Conservation (phyloP, 2,888 invertebrate species). For the Omphaloscelis lunosa region DNA sequence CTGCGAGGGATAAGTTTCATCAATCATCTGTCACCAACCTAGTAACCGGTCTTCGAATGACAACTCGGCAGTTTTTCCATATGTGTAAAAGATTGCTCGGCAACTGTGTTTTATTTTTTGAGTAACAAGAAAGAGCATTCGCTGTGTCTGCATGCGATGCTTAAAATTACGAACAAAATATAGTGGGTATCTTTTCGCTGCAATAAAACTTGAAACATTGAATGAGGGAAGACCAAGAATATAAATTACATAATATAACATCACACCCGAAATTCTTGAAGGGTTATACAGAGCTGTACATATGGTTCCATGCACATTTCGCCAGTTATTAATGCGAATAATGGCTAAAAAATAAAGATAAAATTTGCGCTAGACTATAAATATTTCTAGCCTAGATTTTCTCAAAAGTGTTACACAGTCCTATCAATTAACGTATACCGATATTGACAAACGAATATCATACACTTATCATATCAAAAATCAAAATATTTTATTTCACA, state of each 20-base stretch:
- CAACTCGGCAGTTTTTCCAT: constrained; percentile 71
- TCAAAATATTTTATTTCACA: too few relatives aligned
- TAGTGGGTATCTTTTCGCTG: too few relatives aligned
- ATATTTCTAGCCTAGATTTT: neutral
- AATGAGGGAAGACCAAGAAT: too few relatives aligned
- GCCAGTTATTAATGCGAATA: too few relatives aligned
- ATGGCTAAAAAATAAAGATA: neutral
- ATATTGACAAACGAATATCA: neutral
- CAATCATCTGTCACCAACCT: constrained; percentile 76
- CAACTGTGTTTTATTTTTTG: constrained; percentile 18
- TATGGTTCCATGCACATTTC: too few relatives aligned
- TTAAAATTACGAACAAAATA: neutral
- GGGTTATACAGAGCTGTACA: neutral
- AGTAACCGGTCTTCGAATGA: constrained; percentile 71
- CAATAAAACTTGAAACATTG: too few relatives aligned
- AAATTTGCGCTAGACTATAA: too few relatives aligned
- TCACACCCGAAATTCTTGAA: neutral
- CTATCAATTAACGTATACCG: neutral
- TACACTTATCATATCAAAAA: neutral
- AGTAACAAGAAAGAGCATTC: neutral
- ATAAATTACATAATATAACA: too few relatives aligned
- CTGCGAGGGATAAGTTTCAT: constrained; percentile 73
- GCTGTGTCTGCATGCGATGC: neutral
- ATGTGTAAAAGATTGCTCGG: constrained; percentile 58
- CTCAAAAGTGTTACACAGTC: neutral